Evolutionary conservation across 1,140 invertebrate genomes (phyloP), one percentile per base, ranked within the genome.

Genomic region (Tetragonula clypearis): DNA sequence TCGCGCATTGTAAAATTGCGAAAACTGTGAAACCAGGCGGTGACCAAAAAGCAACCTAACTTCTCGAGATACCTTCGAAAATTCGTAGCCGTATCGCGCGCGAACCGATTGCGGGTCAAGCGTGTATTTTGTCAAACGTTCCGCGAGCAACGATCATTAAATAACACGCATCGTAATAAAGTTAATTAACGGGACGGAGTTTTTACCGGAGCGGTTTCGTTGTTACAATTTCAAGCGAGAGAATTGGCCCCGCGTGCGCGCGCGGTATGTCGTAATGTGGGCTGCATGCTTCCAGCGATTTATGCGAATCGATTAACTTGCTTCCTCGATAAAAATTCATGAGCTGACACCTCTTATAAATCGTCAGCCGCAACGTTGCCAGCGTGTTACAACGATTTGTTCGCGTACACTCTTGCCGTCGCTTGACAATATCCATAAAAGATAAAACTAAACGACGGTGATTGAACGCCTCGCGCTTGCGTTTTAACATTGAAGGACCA

Each of bases 251-350:
- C 9, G 12, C 4, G 23, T 6, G 9, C 30, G 12, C 9, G 12
- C 9, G 17, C 11, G 11, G 15, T 65, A 9, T 65, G 74, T 78
- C 55, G 81, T 58, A 77, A 78, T 66, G 30, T 30, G 19, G 5
- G 11, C 49, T 15, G n/a, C 69, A 30, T 74, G 11, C 30, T 78
- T 53, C 30, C 12, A 74, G 11, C 35, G 49, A 41, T 77, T 66
- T 53, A 58, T 55, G 62, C 0, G 55, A 78, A 83, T 78, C 74
- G 81, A 78, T 83, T 68, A 66, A 83, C 41, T 83, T 49, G 49
- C 26, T n/a, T 15, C 62, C 17, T 21, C 77, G 60, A 77, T 68
- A 69, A 77, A 83, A 77, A 49, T 68, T 17, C 55, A 53, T 58
- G 55, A 49, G 35, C 73, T 8, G 55, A 83, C 65, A 60, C 74